Evolutionary conservation across 2,797 vertebrate genomes (phyloP).

Genomic region (Hipposideros larvatus): DNA sequence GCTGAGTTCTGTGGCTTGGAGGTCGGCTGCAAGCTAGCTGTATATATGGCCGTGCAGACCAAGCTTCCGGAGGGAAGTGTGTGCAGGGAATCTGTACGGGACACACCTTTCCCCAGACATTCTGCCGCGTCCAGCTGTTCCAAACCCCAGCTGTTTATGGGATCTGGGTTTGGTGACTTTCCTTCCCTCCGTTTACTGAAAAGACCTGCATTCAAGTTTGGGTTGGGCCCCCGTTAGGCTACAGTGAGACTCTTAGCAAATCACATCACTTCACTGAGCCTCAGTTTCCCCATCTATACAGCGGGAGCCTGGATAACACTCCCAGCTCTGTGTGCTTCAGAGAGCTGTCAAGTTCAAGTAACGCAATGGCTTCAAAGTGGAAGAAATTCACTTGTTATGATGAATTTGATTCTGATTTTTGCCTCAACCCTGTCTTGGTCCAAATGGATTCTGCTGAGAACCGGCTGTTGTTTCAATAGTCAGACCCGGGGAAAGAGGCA

Average conservation of each 20-base stretch:
- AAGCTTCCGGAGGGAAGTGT: slow-evolving; percentile 75
- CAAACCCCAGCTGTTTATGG: slow-evolving; percentile 65
- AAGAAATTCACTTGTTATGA: neutral
- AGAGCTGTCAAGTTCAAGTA: neutral
- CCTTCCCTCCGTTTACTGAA: neutral
- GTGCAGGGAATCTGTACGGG: slow-evolving; percentile 41
- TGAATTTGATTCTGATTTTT: neutral
- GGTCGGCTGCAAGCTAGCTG: neutral
- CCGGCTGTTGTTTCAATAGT: neutral
- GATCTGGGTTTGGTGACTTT: slow-evolving; percentile 48
- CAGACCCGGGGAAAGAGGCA: neutral
- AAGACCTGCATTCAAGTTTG: slow-evolving; percentile 23
- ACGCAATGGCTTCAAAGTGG: neutral
- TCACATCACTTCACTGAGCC: neutral
- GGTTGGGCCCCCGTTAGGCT: neutral
- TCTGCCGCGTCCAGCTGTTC: slow-evolving; percentile 55
- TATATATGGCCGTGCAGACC: neutral
- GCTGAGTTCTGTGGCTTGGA: slow-evolving; percentile 59
- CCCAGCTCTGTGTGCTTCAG: neutral
- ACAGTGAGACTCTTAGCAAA: neutral
- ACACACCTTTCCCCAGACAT: slow-evolving; percentile 68
- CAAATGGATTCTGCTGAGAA: neutral
- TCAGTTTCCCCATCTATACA: neutral
- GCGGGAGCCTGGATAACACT: neutral
- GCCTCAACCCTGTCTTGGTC: neutral